Percentiles rank a stretch among this genome's conserved stretches.
Evolutionary conservation across 2,797 vertebrate species (phyloP).

Genomic region (Poeciliopsis paucimaculata): DNA sequence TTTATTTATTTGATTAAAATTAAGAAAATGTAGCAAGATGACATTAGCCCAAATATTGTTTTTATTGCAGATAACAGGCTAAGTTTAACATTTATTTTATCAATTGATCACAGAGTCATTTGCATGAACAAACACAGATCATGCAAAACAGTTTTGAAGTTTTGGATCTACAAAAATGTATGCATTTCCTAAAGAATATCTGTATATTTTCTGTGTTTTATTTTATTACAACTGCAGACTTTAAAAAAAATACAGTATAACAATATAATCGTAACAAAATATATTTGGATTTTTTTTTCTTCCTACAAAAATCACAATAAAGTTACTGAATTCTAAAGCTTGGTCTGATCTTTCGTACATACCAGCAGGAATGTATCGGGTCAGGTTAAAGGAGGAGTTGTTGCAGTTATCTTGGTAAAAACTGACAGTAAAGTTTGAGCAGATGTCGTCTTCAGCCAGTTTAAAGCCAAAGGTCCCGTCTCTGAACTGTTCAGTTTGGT

Average conservation of each 20-base stretch:
- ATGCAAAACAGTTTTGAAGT: not conserved
- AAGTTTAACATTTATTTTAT: not conserved
- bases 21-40: not conserved
- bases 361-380: conserved; percentile 11
- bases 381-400: fast-evolving
- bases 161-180: not conserved
- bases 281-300: not conserved
- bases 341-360: not conserved
- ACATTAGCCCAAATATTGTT: not conserved
- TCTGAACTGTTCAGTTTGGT: fast-evolving
- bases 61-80: not conserved
- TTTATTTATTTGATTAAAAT: not conserved
- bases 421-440: conserved; percentile 9
- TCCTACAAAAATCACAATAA: not conserved
- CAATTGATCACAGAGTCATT: not conserved
- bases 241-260: not conserved
- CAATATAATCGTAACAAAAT: not conserved
- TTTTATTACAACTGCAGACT: not conserved
- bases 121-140: not conserved
- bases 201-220: not conserved
- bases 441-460: conserved; percentile 15
- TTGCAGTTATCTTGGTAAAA: not conserved
- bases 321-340: not conserved
- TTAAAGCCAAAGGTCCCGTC: not conserved
- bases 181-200: not conserved